These are phyloP conservation scores for Heteronetta atricapilla DNA, from an alignment of 2,113 vertebrate genomes.

Conservation along the genomic window DNA sequence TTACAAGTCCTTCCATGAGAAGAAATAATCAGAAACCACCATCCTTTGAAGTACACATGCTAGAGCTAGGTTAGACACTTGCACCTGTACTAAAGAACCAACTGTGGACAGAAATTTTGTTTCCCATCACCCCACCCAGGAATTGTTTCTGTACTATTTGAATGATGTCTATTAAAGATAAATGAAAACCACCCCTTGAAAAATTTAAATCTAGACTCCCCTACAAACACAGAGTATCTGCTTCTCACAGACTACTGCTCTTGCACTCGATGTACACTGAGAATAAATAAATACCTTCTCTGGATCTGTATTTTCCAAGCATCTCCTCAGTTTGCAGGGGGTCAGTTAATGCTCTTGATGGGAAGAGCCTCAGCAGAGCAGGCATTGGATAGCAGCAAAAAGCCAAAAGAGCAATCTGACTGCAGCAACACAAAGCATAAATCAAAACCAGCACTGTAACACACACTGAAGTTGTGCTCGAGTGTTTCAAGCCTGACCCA, in stretches of 20 bases:
- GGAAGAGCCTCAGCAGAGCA: background rate
- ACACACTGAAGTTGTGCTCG: background rate
- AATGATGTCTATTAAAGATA: background rate
- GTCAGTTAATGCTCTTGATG: background rate
- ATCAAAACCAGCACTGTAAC: background rate
- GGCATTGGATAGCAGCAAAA: background rate
- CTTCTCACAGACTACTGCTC: background rate
- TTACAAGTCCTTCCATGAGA: background rate
- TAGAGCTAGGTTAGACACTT: background rate
- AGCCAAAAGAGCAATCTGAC: background rate
- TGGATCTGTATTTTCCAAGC: background rate
- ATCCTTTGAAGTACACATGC: background rate
- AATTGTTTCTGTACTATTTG: background rate
- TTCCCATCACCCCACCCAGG: background rate
- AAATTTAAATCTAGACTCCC: background rate
- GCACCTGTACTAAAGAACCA: background rate
- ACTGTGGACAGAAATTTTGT: background rate
- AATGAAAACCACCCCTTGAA: background rate
- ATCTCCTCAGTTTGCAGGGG: background rate
- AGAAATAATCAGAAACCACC: background rate
- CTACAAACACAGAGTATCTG: background rate
- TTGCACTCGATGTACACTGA: background rate
- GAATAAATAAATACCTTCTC: background rate
- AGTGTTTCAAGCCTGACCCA: background rate
- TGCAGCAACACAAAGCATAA: background rate